phyloP scores from a whole-genome alignment of 2,888 invertebrate species.

The Dryadula phaetusa region DNA sequence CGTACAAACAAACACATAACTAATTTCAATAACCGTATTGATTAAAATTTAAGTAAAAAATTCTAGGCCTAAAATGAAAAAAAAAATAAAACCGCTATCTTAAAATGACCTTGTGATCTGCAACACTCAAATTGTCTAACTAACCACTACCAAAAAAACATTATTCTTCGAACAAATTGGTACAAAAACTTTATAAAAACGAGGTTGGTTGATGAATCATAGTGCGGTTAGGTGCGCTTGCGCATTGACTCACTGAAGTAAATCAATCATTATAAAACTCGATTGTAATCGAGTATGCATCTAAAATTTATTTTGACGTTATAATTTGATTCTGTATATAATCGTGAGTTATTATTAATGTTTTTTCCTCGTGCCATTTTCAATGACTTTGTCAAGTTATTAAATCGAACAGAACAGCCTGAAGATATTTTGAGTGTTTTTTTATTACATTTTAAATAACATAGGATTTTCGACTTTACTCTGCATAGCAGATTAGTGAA shows the following conservation, averaged over 20 bases:
- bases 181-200: slow-evolving; percentile 27
- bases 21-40: too few relatives aligned
- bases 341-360: background rate
- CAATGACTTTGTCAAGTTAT: too few relatives aligned
- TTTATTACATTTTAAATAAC: too few relatives aligned
- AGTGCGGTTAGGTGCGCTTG: slow-evolving; percentile 32
- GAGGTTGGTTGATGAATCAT: slow-evolving; percentile 39
- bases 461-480: too few relatives aligned
- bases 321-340: background rate
- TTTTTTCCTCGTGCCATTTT: too few relatives aligned
- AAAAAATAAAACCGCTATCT: background rate
- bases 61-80: slow-evolving; percentile 1
- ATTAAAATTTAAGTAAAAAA: background rate
- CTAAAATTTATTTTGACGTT: background rate
- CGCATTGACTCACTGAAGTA: slow-evolving; percentile 43
- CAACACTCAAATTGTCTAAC: slow-evolving; percentile 1
- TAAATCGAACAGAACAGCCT: too few relatives aligned
- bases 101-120: slow-evolving; percentile 2
- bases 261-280: slow-evolving; percentile 34
- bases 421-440: too few relatives aligned
- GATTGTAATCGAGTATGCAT: slow-evolving; percentile 21
- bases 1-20: too few relatives aligned
- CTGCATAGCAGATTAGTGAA: too few relatives aligned
- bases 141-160: slow-evolving; percentile 16
- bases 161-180: slow-evolving; percentile 22